Base-by-base conservation (phyloP, 2,113 vertebrate species). In the Pelvicachromis taeniatus region DNA sequence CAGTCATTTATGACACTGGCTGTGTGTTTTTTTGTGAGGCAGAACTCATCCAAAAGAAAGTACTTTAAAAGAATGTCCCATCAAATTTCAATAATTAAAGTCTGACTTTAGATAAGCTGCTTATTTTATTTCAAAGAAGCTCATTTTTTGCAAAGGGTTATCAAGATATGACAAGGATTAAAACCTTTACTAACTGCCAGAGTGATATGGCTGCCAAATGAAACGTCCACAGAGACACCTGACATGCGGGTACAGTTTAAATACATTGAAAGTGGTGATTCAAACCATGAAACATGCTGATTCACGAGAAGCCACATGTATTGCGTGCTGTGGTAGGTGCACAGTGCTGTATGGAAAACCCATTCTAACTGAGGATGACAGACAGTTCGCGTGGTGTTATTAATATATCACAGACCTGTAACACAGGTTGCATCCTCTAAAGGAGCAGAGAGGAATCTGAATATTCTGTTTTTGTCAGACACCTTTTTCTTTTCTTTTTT, bases 381-480 rank as follows among this genome's bases (percentile, higher is more conserved):
- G 77, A 75, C 16, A 9, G 54, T 83, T 80, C 35, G 73, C n/a
- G n/a, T 26, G 59, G 16, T 40, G 61, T 77, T 82, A 58, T 68
- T 86, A 81, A 65, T 81, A 81, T 87, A 81, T 65, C 68, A 86
- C 40, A 83, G 50, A 80, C 75, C 35, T 88, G 73, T 19, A 70
- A 84, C 70, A 56, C 42, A 16, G 68, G 61, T 21, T 53, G 31
- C 48, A 50, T 54, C 31, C 68, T 79, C 65, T 45, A 56, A 78
- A 35, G 21, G 48, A 82, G 33, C 56, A 50, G 26, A 68, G 40
- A 58, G 29, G 77, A 78, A 84, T 81, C 82, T 48, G 17, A 87
- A 81, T 80, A 91, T 80, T 83, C n/a, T 82, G 45, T 88, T 40
- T 88, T 93, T 73, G 50, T 87, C 53, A 88, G 73, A 86, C 80